Evolutionary conservation across 2,888 invertebrate genomes (phyloP), one percentile per base, ranked within the genome.

Genomic region (Formica aserva): DNA sequence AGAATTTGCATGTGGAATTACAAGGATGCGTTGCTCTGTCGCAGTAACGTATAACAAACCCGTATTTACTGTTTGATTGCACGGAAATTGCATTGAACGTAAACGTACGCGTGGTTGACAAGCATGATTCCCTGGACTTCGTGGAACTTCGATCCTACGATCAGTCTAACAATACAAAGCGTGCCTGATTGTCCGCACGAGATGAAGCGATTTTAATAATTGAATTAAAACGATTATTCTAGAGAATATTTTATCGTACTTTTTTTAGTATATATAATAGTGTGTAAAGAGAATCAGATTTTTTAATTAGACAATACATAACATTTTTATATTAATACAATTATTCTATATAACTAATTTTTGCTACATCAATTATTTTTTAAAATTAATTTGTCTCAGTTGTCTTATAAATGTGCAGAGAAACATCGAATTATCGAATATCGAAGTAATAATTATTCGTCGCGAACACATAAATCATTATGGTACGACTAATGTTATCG

Each of bases 1-100:
- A 88, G 88, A 91, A 92, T 92, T 92, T 92, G 91, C 92, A 92
- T 92, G 91, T 87, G 89, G 89, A 92, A 92, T 91, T 92, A 92
- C 91, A 88, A 86, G 88, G 82, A 62, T 77, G 41, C 75, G 83
- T 82, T 81, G 57, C 82, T 65, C 76, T 82, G 84, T 63, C 71
- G 60, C 35, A 55, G 55, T 32, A 48, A 60, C 60, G 32, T 78
- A 78, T 78, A 78, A 78, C 78, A 72, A 71, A 78, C 71, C 77
- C 76, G 48, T 90, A 87, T 91, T 91, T 89, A 89, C 82, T 88
- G 84, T 91, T 91, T 91, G 91, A 92, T 91, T 89, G 88, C 86
- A 89, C 87, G 88, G 87, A 91, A 91, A 91, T 92, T 91, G 89
- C 92, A 87, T 89, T 84, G 87, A 57, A 62, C 66, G 82, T 52